phyloP scores from a whole-genome alignment of 2,113 vertebrate genomes.

The Hydrolagus affinis region DNA sequence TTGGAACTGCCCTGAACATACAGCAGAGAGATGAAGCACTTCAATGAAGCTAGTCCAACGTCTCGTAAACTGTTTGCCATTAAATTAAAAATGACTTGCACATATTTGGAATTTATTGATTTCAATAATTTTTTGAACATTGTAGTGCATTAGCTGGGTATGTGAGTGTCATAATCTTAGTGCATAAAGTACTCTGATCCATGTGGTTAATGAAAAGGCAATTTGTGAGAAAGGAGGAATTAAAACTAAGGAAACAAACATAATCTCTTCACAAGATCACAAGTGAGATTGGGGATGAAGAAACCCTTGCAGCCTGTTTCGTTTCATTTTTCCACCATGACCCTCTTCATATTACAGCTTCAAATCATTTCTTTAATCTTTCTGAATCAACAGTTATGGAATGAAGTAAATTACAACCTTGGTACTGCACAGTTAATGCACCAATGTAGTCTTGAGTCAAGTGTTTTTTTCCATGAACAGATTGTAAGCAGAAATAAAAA shows the following conservation, averaged over 20 bases:
- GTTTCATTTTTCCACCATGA: too few relatives aligned
- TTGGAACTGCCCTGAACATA: not conserved
- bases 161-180: not conserved
- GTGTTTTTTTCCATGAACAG: too few relatives aligned
- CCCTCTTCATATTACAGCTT: too few relatives aligned
- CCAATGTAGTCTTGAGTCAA: too few relatives aligned
- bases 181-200: too few relatives aligned
- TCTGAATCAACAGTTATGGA: too few relatives aligned
- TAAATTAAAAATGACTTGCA: slow-evolving; percentile 17
- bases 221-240: not conserved
- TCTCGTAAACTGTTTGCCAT: slow-evolving; percentile 13
- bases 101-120: slow-evolving; percentile 25
- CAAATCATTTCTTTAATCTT: too few relatives aligned
- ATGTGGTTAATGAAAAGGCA: not conserved
- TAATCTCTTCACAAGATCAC: not conserved
- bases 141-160: not conserved
- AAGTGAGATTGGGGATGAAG: too few relatives aligned
- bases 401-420: too few relatives aligned
- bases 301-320: too few relatives aligned
- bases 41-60: slow-evolving; percentile 22
- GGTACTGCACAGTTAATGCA: too few relatives aligned
- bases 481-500: too few relatives aligned
- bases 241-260: not conserved
- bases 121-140: slow-evolving; percentile 1
- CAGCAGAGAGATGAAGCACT: slow-evolving; percentile 4